Percentiles rank a stretch among this genome's conserved stretches.
phyloP scores from a whole-genome alignment of 92 coral and sea anemone genomes.

The Phenganax stokvisi region DNA sequence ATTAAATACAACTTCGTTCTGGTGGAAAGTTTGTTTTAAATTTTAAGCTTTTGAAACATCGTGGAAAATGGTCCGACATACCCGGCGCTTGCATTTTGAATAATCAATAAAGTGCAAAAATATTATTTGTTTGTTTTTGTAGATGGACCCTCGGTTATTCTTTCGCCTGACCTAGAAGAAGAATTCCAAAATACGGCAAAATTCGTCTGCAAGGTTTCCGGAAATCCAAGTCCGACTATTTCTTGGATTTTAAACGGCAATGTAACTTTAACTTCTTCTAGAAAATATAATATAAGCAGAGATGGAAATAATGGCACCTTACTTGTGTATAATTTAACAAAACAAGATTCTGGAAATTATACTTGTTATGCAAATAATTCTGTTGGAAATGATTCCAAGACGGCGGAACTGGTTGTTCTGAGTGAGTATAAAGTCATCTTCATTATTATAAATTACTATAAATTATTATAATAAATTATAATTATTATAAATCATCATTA shows the following conservation, averaged over 20 bases:
- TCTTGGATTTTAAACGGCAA: neutral
- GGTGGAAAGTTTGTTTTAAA: too few relatives aligned
- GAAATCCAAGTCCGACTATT: conserved; percentile 5
- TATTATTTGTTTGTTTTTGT: neutral
- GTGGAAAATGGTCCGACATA: too few relatives aligned
- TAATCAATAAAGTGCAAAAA: too few relatives aligned
- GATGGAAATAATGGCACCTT: conserved; percentile 5
- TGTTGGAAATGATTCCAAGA: conserved; percentile 4
- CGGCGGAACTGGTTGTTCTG: conserved; percentile 10
- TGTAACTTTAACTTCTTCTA: neutral
- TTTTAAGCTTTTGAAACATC: too few relatives aligned
- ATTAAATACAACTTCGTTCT: too few relatives aligned
- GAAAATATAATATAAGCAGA: neutral
- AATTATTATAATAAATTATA: too few relatives aligned
- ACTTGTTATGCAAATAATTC: conserved; percentile 17
- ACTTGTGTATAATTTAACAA: neutral
- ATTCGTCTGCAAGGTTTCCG: neutral
- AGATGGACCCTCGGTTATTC: neutral
- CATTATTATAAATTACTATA: too few relatives aligned
- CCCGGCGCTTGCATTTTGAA: too few relatives aligned
- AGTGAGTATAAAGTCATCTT: neutral
- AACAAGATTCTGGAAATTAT: conserved; percentile 12
- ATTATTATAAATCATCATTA: too few relatives aligned
- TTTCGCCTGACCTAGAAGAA: neutral
- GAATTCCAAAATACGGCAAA: neutral